Conservation (phyloP, 2,797 vertebrate genomes). For the Syndactyla subalaris region DNA sequence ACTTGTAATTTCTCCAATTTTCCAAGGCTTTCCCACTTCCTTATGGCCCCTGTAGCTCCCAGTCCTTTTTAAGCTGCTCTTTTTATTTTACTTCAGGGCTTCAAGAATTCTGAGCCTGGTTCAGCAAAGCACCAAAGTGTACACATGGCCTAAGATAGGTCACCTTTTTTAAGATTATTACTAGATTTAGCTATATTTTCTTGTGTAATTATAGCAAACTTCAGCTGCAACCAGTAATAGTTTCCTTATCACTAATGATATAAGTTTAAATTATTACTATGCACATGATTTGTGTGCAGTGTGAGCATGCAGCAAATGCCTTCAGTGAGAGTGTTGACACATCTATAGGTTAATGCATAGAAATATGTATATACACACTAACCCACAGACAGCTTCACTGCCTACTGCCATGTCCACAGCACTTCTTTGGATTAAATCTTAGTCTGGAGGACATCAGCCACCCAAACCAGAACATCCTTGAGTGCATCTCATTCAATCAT, state of each 20-base stretch:
- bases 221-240: neutral
- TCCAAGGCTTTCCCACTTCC: neutral
- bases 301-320: neutral
- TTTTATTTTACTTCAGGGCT: neutral
- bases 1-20: neutral
- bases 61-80: neutral
- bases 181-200: neutral
- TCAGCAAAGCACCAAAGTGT: neutral
- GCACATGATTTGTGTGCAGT: neutral
- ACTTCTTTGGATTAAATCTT: neutral
- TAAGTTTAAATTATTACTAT: neutral
- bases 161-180: neutral
- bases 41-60: fast-evolving
- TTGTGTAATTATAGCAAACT: neutral
- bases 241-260: neutral
- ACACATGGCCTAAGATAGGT: neutral
- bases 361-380: neutral
- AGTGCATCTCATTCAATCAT: neutral
- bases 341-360: fast-evolving
- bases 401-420: neutral
- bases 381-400: neutral
- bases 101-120: neutral
- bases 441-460: neutral
- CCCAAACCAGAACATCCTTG: neutral
- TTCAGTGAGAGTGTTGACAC: neutral